Base-by-base conservation (phyloP, 2,113 vertebrate species). In the Labeo rohita region DNA sequence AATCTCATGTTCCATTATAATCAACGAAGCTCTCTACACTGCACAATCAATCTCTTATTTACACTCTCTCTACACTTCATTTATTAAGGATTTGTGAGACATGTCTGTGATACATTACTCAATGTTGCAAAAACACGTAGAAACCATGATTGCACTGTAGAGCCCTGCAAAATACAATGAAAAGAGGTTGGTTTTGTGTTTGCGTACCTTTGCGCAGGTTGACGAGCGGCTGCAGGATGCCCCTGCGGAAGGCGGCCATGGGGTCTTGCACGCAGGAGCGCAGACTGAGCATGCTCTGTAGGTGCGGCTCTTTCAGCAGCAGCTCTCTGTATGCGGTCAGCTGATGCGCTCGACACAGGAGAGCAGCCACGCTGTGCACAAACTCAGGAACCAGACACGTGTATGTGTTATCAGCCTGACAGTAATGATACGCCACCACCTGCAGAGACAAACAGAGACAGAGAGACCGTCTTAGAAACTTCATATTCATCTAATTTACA, bases 391-490 rank as follows among this genome's bases (percentile, higher is more conserved):
- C 98, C 3, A 99, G 94, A 86, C 98, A 99, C 0, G 98, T 99
- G 93, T 99, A 99, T 0, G 98, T 98, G 92, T 99, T 99, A 88
- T 99, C 98, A 0, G 98, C 98, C 92, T 99, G 98, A 89, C 98
- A 99, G 90, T 98, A 99, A 89, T 99, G 98, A 90, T 99, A 99
- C 1, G 98, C 98, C 89, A 99, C 97, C 0, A 99, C 98, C 98
- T 99, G 90, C 0, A 76, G 6, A 82, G 12, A n/a, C 6, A 70
- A 18, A 7, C 2, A 68, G 12, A 86, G 10, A 54, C 5, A 77
- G 13, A 84, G 8, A 76, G 3, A 49, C 13, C 3, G 36, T 4
- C 23, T 75, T 15, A 75, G 23, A 76, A 52, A 74, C 72, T 49
- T 47, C 65, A 34, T 6, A 66, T 34, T 12, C 36, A 72, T 43